A percentile compares a stretch with the other conserved stretches of the same genome.
These are phyloP conservation scores for Platorchestia sp. DNA, from an alignment of 1,140 invertebrate species.

Conservation along the genomic window DNA sequence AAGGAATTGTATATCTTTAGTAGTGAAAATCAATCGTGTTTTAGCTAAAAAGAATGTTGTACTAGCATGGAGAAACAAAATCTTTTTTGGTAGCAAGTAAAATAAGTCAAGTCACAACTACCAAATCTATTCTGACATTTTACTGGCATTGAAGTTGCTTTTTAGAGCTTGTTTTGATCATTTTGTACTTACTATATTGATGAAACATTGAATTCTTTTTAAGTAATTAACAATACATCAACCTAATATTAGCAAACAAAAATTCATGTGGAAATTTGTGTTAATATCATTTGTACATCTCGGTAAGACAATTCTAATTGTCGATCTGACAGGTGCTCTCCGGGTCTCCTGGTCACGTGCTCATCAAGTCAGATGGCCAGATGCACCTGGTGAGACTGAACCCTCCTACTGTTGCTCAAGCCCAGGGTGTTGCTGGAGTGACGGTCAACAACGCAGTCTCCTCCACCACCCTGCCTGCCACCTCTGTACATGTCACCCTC, in stretches of 20 bases:
- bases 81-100: neutral
- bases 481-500: slow-evolving; percentile 23
- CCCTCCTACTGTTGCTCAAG: slow-evolving; percentile 15
- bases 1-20: neutral
- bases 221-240: too few species aligned
- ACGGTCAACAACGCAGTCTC: slow-evolving; percentile 40
- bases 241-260: neutral
- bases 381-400: slow-evolving; percentile 46
- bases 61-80: neutral
- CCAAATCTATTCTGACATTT: neutral
- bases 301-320: neutral
- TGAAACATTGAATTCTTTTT: too few species aligned
- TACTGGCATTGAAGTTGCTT: neutral
- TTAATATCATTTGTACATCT: neutral
- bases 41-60: neutral
- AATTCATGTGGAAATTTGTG: neutral
- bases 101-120: neutral
- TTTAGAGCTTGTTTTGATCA: neutral
- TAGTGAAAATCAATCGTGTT: neutral
- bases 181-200: too few species aligned
- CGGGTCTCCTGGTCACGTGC: slow-evolving; percentile 29
- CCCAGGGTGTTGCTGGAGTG: neutral
- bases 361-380: slow-evolving; percentile 43
- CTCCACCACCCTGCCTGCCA: slow-evolving; percentile 29
- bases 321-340: neutral